Percentiles rank a stretch among this genome's conserved stretches.
Evolutionary conservation across 2,113 vertebrate species (phyloP).

Genomic region (Speoplatyrhinus poulsoni): DNA sequence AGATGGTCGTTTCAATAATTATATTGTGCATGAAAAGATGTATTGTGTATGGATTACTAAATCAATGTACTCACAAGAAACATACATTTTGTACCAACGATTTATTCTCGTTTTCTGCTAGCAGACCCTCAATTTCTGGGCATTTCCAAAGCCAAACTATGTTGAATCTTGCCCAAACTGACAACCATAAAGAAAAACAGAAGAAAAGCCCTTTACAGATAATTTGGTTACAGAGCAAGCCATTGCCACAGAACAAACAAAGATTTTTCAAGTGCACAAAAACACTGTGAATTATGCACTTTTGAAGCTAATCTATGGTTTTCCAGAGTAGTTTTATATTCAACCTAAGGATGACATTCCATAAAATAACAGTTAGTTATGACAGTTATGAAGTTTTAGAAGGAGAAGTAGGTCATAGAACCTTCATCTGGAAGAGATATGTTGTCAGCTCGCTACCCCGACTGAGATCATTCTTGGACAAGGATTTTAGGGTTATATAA

Average conservation of each 20-base stretch:
- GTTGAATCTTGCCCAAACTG: background rate
- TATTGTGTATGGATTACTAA: too few species aligned
- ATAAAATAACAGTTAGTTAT: too few species aligned
- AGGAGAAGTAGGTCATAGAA: slow-evolving; percentile 28
- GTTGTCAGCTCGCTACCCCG: slow-evolving; percentile 24
- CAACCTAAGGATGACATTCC: too few species aligned
- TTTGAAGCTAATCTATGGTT: too few species aligned
- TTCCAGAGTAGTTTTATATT: too few species aligned
- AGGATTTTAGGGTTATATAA: slow-evolving; percentile 27
- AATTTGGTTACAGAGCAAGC: background rate
- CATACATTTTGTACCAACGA: too few species aligned
- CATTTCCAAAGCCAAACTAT: slow-evolving; percentile 19
- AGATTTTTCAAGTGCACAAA: background rate
- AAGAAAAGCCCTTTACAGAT: background rate
- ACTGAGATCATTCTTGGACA: slow-evolving; percentile 43
- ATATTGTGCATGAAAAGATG: too few species aligned
- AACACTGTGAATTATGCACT: too few species aligned
- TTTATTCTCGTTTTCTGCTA: background rate
- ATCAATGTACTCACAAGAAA: background rate
- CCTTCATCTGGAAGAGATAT: slow-evolving; percentile 27
- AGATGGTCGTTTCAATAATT: too few species aligned
- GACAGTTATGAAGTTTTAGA: background rate
- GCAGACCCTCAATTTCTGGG: slow-evolving; percentile 3
- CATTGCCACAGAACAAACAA: background rate
- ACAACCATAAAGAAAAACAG: slow-evolving; percentile 5